Base-by-base conservation (phyloP, 2,113 vertebrate genomes). In the Pantherophis guttatus region DNA sequence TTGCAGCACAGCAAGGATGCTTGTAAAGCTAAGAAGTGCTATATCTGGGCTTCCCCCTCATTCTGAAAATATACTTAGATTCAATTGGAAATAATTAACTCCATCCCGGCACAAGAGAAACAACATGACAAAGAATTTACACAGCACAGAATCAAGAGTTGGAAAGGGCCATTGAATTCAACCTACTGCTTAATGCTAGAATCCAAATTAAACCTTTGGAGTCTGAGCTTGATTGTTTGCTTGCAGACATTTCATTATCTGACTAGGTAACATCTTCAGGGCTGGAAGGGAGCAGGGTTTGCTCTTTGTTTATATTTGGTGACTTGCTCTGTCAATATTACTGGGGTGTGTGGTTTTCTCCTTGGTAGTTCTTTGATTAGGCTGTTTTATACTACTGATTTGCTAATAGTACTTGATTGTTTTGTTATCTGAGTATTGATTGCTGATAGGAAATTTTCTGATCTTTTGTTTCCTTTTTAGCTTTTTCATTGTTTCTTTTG, bases 1-100 rank as follows among this genome's bases (percentile, higher is more conserved):
- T 57, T 89, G 87, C 87, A 94, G 85, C 87, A 88, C 24, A 89
- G 39, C 62, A 89, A 70, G 94, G 87, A 0, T 95, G 91, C 65
- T 92, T 94, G 93, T 95, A 54, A 94, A 95, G 94, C 62, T 86
- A 23, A 93, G 85, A 57, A 88, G 70, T 95, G 91, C 53, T 50
- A 48, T n/a, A 92, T 90, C 92, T 92, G 93, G 65, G 58, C 92
- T 96, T 89, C 55, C 75, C 94, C 55, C 48, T 10, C 59, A 90
- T 86, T 48, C 93, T 0, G 0, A 93, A 65, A 92, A 62, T 58
- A 90, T 94, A 55, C 23, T 92, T 94, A 90, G 62, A 85, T 91
- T 88, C 26, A 9, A 29, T 87, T 39, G 58, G 58, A 90, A 94
- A 90, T 2, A 19, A 90, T 91, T 15, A 55, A 92, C 5, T 58